Conservation (phyloP, 2,888 invertebrate genomes). For the Synanthedon andrenaeformis region DNA sequence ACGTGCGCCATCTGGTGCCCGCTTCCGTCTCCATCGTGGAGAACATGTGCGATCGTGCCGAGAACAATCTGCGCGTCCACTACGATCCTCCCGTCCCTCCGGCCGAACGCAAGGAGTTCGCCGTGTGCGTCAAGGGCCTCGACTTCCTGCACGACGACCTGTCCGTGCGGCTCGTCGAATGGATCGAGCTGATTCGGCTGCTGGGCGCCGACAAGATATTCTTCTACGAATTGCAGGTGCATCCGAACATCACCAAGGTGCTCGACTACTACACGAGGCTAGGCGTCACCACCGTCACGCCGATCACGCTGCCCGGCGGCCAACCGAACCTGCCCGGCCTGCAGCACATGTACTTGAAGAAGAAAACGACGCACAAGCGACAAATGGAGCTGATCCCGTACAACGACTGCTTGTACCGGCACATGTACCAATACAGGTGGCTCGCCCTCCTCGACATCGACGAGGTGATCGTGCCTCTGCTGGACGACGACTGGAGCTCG, state of each 20-base stretch:
- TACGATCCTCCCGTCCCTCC: constrained; percentile 75
- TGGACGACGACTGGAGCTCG: constrained; percentile 79
- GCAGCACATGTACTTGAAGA: constrained; percentile 89
- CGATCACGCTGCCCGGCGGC: constrained; percentile 86
- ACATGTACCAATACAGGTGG: constrained; percentile 90
- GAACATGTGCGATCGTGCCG: constrained; percentile 85
- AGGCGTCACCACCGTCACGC: constrained; percentile 81
- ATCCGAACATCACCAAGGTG: constrained; percentile 91
- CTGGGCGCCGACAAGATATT: constrained; percentile 93
- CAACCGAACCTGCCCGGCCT: constrained; percentile 91
- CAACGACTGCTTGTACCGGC: constrained; percentile 95
- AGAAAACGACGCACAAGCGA: constrained; percentile 92
- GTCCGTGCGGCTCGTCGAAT: constrained; percentile 90
- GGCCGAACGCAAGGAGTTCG: constrained; percentile 80
- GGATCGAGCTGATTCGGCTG: constrained; percentile 89
- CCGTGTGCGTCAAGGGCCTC: constrained; percentile 93
- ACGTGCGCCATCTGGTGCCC: constrained; percentile 78
- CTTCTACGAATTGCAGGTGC: constrained; percentile 91
- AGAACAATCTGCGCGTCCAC: constrained; percentile 86
- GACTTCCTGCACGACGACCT: constrained; percentile 94
- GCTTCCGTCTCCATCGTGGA: constrained; percentile 89
- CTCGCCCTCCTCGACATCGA: constrained; percentile 93
- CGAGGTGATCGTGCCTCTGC: constrained; percentile 93
- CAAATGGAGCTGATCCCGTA: constrained; percentile 96
- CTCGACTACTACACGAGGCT: constrained; percentile 74